A percentile compares a stretch with the other conserved stretches of the same genome.
Evolutionary conservation across 2,113 vertebrate species (phyloP).

Genomic region (Holacanthus passer): DNA sequence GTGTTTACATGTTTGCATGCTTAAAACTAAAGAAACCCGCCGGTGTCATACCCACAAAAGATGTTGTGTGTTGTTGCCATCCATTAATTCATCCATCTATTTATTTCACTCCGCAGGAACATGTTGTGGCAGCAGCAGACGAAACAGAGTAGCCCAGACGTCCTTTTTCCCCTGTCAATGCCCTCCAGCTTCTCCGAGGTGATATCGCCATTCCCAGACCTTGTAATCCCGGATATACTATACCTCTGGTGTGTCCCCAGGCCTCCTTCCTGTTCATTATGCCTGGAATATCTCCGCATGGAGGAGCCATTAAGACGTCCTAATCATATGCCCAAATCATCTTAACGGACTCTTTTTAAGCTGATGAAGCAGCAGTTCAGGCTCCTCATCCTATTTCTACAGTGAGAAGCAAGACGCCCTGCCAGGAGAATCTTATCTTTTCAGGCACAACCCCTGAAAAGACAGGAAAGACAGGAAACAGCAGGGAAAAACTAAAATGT

Average conservation of each 20-base stretch:
- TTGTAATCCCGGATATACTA: conserved; percentile 37
- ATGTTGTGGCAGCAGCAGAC: background rate
- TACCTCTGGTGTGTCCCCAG: background rate
- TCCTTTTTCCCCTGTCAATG: conserved; percentile 21
- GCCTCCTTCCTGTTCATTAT: conserved; percentile 33
- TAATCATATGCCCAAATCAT: conserved; percentile 29
- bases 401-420: background rate
- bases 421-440: conserved; percentile 12
- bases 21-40: background rate
- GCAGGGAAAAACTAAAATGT: background rate
- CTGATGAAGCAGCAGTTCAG: conserved; percentile 9
- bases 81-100: background rate
- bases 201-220: conserved; percentile 31
- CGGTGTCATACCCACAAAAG: background rate
- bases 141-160: background rate
- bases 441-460: background rate
- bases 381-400: background rate
- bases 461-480: background rate
- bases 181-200: conserved; percentile 26
- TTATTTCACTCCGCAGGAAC: conserved; percentile 1
- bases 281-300: conserved; percentile 37
- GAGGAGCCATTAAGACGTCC: conserved; percentile 35
- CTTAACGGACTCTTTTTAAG: conserved; percentile 17
- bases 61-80: too few species aligned
- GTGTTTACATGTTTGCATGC: background rate